Base-by-base conservation (phyloP, 2,888 invertebrate genomes). In the Leptura quadrifasciata region DNA sequence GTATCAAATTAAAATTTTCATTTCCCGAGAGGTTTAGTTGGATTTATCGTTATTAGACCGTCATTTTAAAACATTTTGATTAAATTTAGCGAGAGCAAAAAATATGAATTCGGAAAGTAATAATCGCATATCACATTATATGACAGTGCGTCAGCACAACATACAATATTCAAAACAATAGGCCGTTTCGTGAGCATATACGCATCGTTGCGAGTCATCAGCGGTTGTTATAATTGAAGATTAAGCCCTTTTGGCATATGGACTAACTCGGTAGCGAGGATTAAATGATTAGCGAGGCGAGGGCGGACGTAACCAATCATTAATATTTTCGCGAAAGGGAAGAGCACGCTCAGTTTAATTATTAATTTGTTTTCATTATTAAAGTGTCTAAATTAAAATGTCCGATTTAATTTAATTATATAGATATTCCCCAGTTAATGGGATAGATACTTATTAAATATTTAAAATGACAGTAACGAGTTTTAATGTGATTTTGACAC, bases 191-290 rank as follows among this genome's bases (percentile, higher is more conserved):
- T 18, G 68, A 20, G 47, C 61, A 64, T 73, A 75, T 68, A 75
- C 77, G 74, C 77, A 76, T 73, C 67, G 64, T 24, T 35, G 17
- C 74, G 60, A 71, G 74, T 76, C 70, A 78, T 79, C 77, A 57
- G 72, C 80, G 75, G 79, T 79, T 78, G 82, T 83, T 84, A 83
- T 84, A 85, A 85, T 85, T 84, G 84, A 83, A 85, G 84, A 83
- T 84, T 84, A 84, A 83, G 82, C 83, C 80, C 82, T 80, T 80
- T 80, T 81, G 80, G 81, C 82, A 77, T 80, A 80, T 81, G 82
- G 82, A 82, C 82, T 80, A 80, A 81, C 80, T 79, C 80, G 75
- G 77, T 78, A 79, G 77, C 76, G 77, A 12, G 84, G 85, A 85
- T 85, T 84, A 84, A 76, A 76, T 79, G 80, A 84, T 83, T 81